Evolutionary conservation across 53 echinoderm and acorn worm species (phyloP).

Genomic region (Apostichopus leukothele): DNA sequence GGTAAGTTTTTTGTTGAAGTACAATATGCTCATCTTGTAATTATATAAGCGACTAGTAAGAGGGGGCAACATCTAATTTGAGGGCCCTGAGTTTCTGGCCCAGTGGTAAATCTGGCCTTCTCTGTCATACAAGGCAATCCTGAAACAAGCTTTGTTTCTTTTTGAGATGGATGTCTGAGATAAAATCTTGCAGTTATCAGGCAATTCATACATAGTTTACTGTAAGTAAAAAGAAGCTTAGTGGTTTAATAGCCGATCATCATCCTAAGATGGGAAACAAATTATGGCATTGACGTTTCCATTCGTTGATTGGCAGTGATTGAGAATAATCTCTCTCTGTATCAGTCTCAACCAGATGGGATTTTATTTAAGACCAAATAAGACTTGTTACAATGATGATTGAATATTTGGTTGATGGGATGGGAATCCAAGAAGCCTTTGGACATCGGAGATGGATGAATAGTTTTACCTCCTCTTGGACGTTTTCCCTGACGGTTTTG

Average conservation of each 20-base stretch:
- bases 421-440: neutral
- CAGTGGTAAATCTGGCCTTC: no score
- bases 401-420: neutral
- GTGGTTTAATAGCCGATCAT: neutral
- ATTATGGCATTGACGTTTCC: neutral
- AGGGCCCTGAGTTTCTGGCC: no score
- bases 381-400: constrained; percentile 6
- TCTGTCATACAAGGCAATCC: no score
- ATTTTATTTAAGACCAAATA: constrained; percentile 3
- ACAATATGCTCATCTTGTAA: no score
- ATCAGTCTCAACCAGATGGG: neutral
- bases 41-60: no score
- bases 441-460: neutral
- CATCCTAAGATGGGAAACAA: neutral
- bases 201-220: no score
- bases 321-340: neutral
- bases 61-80: no score
- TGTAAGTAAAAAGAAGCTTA: no score
- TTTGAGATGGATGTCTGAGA: no score
- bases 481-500: neutral
- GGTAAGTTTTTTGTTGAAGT: no score
- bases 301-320: neutral
- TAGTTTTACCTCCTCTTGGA: neutral
- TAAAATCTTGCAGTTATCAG: no score
- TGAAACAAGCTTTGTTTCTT: no score